phyloP scores from a whole-genome alignment of 2,888 invertebrate genomes.

The Sicus ferrugineus region DNA sequence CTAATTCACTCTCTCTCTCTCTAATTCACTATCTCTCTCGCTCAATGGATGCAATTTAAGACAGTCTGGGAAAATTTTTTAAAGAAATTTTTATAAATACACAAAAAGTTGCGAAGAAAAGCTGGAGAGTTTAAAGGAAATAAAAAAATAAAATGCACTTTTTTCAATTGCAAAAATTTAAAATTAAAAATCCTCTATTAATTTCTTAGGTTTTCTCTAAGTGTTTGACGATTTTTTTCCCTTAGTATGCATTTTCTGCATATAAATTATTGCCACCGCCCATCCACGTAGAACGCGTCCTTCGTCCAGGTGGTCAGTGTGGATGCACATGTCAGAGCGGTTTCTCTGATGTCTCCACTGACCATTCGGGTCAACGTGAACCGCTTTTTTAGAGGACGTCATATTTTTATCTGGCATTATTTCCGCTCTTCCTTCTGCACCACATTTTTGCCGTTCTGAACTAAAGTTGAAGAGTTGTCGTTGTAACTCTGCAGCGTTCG shows the following conservation, averaged over 20 bases:
- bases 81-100: too few species aligned
- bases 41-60: too few species aligned
- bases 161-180: background rate
- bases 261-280: background rate
- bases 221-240: too few species aligned
- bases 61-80: too few species aligned
- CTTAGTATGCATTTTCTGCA: too few species aligned
- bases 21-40: too few species aligned
- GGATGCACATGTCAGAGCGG: background rate
- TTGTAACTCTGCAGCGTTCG: too few species aligned
- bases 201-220: too few species aligned
- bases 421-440: background rate
- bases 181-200: too few species aligned
- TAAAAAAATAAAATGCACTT: background rate
- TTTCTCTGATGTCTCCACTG: background rate
- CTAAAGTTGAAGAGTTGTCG: background rate
- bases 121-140: too few species aligned
- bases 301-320: background rate
- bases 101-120: too few species aligned
- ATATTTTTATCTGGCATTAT: slow-evolving; percentile 16
- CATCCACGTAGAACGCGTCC: background rate
- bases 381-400: slow-evolving; percentile 14
- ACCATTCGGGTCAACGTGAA: slow-evolving; percentile 20
- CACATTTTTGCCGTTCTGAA: background rate
- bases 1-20: too few species aligned